Percentiles rank a stretch among this genome's conserved stretches.
Evolutionary conservation across 2,888 invertebrate genomes (phyloP).

Genomic region (Gonocerus acuteangulatus): DNA sequence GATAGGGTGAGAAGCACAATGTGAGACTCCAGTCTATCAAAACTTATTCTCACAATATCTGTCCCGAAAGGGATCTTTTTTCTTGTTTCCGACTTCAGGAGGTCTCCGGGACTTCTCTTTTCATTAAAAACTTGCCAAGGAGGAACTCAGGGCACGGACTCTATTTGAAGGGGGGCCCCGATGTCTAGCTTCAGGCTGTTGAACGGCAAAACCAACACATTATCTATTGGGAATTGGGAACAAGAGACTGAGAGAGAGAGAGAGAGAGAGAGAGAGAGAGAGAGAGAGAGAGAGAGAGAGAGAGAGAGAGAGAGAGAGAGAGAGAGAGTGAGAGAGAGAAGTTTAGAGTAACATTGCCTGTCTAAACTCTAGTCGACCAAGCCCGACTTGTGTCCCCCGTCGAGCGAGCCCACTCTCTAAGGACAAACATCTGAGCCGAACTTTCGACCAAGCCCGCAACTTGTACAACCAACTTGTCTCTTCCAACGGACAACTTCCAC

Average conservation of each 20-base stretch:
- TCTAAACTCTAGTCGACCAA: not conserved
- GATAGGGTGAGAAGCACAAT: conserved; percentile 3
- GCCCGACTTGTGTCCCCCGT: not conserved
- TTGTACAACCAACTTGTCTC: not conserved
- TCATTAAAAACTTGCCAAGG: conserved; percentile 12
- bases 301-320: too few species aligned
- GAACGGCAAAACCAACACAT: not conserved
- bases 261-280: too few species aligned
- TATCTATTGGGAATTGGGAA: conserved; percentile 9
- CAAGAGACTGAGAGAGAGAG: too few species aligned
- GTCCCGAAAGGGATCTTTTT: not conserved
- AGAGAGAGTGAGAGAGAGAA: not conserved
- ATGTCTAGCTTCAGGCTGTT: not conserved
- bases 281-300: too few species aligned
- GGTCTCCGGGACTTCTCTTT: not conserved
- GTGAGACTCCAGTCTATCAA: conserved; percentile 16
- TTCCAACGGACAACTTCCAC: conserved; percentile 7
- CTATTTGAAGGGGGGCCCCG: not conserved
- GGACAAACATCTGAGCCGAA: not conserved
- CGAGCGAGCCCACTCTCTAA: not conserved
- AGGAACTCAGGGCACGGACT: not conserved
- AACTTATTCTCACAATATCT: conserved; percentile 1
- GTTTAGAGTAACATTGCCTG: conserved; percentile 15
- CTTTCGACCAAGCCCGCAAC: conserved; percentile 6
- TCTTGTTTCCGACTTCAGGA: too few species aligned